phyloP scores from a whole-genome alignment of 2,113 vertebrate genomes.

The Nansenia antarctica region DNA sequence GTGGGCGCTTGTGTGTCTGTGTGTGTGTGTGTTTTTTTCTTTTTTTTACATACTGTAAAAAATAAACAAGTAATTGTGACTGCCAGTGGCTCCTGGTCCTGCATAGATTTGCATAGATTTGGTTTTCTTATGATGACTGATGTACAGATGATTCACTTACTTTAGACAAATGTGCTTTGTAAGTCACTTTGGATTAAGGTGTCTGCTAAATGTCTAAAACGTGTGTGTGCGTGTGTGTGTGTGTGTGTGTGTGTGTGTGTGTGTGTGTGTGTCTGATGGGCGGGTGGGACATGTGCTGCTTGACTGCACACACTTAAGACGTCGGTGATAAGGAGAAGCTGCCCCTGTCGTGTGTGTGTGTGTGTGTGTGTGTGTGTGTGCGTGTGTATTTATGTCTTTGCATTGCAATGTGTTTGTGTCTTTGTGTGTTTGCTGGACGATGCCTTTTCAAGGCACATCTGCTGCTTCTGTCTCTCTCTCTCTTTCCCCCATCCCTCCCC shows the following conservation, averaged over 20 bases:
- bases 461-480: neutral
- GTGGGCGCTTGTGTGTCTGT: too few species aligned
- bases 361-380: slow-evolving; percentile 19
- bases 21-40: too few species aligned
- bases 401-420: neutral
- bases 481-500: neutral
- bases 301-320: neutral
- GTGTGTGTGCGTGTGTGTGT: slow-evolving; percentile 3
- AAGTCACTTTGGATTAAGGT: too few species aligned
- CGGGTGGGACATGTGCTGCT: neutral
- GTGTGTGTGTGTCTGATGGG: neutral
- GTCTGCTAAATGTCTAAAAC: too few species aligned
- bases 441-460: neutral
- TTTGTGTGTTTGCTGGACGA: neutral
- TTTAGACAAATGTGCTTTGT: too few species aligned
- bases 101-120: too few species aligned
- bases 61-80: too few species aligned
- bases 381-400: slow-evolving; percentile 5
- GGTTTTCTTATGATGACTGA: too few species aligned
- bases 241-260: slow-evolving; percentile 29
- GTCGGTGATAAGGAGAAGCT: slow-evolving; percentile 9
- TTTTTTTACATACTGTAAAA: too few species aligned
- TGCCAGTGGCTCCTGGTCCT: too few species aligned
- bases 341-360: slow-evolving; percentile 12
- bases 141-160: too few species aligned